Conservation (phyloP, 2,797 vertebrate genomes). For the Anguilla anguilla region DNA sequence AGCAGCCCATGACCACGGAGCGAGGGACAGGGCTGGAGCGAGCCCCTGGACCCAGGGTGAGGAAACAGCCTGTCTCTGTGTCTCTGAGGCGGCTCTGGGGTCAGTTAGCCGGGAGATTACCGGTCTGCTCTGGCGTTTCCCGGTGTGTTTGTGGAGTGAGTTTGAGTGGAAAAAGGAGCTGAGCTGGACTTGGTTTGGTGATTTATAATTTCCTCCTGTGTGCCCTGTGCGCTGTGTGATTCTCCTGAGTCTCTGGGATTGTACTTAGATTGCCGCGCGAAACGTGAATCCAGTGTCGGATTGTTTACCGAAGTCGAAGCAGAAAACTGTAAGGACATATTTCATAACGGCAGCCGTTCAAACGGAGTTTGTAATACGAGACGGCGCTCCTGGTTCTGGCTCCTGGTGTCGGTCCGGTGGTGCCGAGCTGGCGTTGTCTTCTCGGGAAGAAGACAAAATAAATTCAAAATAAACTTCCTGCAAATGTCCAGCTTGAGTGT, state of each 20-base stretch:
- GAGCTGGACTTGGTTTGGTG: background rate
- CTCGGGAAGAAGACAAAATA: background rate
- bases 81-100: slow-evolving; percentile 16
- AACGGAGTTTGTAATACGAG: background rate
- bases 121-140: slow-evolving; percentile 5
- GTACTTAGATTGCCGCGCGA: background rate
- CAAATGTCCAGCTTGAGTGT: slow-evolving; percentile 19
- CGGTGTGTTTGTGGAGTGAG: slow-evolving; percentile 10
- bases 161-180: background rate
- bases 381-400: background rate
- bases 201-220: background rate
- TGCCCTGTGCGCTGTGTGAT: background rate
- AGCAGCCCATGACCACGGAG: too few relatives aligned
- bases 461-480: background rate
- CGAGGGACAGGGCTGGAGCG: too few relatives aligned
- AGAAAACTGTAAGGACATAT: background rate
- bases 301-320: background rate
- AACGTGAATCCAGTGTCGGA: background rate
- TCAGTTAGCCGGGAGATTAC: background rate
- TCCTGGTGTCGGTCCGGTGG: too few relatives aligned
- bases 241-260: background rate
- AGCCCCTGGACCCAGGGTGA: too few relatives aligned
- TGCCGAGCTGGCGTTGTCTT: background rate
- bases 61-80: background rate
- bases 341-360: background rate